A percentile compares a stretch with the other conserved stretches of the same genome.
Evolutionary conservation across 2,888 invertebrate genomes (phyloP).

Genomic region (Serrognathus titanus): DNA sequence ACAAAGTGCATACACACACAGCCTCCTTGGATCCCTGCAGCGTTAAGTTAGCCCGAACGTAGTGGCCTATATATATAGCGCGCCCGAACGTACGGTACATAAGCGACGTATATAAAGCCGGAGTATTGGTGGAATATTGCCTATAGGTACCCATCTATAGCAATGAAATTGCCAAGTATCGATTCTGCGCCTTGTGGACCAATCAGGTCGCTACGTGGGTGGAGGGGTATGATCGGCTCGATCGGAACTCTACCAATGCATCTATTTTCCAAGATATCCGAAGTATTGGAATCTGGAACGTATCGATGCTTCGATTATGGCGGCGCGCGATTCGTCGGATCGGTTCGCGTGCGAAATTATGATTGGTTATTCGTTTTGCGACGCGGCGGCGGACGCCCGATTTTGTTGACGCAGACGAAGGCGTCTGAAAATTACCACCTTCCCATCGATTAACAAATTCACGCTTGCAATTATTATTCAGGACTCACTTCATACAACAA

Average conservation of each 20-base stretch:
- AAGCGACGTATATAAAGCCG: constrained; percentile 9
- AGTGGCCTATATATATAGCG: constrained; percentile 6
- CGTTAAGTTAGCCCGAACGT: background rate
- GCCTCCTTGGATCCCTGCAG: constrained; percentile 1
- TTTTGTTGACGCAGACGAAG: background rate
- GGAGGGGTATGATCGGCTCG: constrained; percentile 38
- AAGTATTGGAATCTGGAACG: constrained; percentile 9
- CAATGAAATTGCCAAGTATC: constrained; percentile 54
- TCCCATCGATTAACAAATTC: too few species aligned
- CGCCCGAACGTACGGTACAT: constrained; percentile 11
- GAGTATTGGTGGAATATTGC: constrained; percentile 47
- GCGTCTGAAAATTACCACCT: too few species aligned
- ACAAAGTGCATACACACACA: background rate
- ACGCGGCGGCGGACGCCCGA: background rate
- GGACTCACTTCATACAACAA: too few species aligned
- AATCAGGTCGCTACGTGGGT: constrained; percentile 44
- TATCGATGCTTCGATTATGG: constrained; percentile 3
- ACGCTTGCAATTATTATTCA: too few species aligned
- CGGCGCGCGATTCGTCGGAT: constrained; percentile 6
- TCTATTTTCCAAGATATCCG: constrained; percentile 31
- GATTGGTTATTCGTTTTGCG: constrained; percentile 10
- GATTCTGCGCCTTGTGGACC: constrained; percentile 59
- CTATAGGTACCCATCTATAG: constrained; percentile 53
- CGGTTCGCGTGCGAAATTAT: constrained; percentile 16
- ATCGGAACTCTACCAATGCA: constrained; percentile 40